Base-by-base conservation (phyloP, 2,888 invertebrate species). In the Noctuana brunneofusca region DNA sequence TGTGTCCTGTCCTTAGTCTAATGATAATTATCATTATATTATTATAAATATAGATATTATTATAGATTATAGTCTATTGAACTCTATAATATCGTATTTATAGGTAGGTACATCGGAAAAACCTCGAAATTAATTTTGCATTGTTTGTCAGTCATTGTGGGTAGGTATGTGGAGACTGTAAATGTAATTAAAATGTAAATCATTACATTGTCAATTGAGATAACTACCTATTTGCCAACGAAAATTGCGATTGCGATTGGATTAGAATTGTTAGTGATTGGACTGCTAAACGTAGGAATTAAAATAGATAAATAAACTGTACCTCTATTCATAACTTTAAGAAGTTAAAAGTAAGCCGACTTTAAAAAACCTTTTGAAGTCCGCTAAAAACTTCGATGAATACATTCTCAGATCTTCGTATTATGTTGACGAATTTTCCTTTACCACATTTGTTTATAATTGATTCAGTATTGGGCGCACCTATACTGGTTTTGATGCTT, bases 171-270 rank as follows among this genome's bases (percentile, higher is more conserved):
- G 22, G 22, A 46, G 43, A 18, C 1, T 30, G 8, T 30, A 30
- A 35, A 35, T 35, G 12, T 12, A 2, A 14, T 18, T 43, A 14
- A 43, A 1, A 12, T 49, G 6, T 24, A 27, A 1, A 11, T 43
- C 27, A 56, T 27, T 38, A 58, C 27, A 35, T 16, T 43, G 50
- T 43, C 41, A 8, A 59, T 59, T 53, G 53, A 32, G n/a, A 48
- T 22, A n/a, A n/a, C 12, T 2, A 41, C 9, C 1, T 20, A 24
- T 14, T 24, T 59, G 52, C 59, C 59, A 59, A 43, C 30, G 22
- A 46, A 53, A 53, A 53, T 43, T 59, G 59, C 53, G 52, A 53
- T 59, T 30, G 18, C 41, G 18, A n/a, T 59, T 12, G 12, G 4
- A 41, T 52, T 52, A 20, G 22, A 32, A 20, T 14, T 2, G 3